Evolutionary conservation across 2,797 vertebrate genomes (phyloP).

Genomic region (Megaceryle alcyon): DNA sequence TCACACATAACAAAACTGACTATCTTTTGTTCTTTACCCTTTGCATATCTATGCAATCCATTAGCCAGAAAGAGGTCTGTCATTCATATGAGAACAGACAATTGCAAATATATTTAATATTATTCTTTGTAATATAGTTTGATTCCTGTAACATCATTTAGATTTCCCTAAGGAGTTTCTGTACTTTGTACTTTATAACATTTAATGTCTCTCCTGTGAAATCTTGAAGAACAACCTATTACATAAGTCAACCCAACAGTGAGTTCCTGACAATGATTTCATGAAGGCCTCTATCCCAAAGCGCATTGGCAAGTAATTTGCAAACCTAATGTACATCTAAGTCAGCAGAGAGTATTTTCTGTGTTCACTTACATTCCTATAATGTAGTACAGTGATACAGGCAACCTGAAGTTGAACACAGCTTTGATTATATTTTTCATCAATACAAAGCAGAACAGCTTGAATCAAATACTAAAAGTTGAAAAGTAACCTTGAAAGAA

Average conservation of each 20-base stretch:
- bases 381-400: background rate
- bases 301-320: background rate
- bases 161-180: background rate
- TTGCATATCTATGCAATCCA: no score
- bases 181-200: constrained; percentile 23
- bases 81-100: constrained; percentile 11
- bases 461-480: background rate
- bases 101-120: constrained; percentile 44
- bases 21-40: no score
- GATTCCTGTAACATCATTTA: background rate
- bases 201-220: constrained; percentile 23
- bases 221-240: constrained; percentile 8
- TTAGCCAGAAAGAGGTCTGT: no score
- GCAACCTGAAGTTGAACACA: background rate
- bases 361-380: background rate
- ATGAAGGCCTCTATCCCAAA: constrained; percentile 1
- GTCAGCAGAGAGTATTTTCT: background rate
- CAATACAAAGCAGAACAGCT: background rate
- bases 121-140: background rate
- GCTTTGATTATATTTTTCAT: background rate
- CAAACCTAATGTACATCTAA: background rate
- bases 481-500: background rate
- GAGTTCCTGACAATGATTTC: constrained; percentile 20
- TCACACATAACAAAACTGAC: no score
- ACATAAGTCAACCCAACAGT: background rate